phyloP scores from a whole-genome alignment of 2,888 invertebrate species.

The Bellardia bayeri region DNA sequence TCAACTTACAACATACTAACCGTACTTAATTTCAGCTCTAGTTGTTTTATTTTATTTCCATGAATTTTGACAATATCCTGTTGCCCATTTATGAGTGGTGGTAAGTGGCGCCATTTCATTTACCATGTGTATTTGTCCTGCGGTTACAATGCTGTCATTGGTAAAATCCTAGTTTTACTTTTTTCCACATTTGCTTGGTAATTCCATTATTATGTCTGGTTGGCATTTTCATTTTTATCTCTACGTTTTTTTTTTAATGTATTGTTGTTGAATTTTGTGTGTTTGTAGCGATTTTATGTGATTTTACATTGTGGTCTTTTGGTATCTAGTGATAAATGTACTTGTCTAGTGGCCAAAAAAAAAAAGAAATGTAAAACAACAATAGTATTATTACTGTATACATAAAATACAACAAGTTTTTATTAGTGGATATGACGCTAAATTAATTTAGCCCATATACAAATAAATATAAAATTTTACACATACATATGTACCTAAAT shows the following conservation, averaged over 20 bases:
- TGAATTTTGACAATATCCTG: conserved; percentile 34
- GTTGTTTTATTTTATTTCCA: not conserved
- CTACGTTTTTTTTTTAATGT: conserved; percentile 8
- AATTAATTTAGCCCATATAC: conserved; percentile 46
- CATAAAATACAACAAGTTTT: conserved; percentile 49
- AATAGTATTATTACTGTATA: not conserved
- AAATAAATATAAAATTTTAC: conserved; percentile 5
- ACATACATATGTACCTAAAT: conserved; percentile 13
- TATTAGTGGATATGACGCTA: conserved; percentile 56
- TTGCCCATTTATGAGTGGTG: conserved; percentile 60
- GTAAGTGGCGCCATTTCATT: conserved; percentile 65
- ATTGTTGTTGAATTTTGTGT: conserved; percentile 5
- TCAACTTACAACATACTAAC: not conserved
- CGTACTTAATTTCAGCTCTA: not conserved
- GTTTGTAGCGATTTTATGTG: conserved; percentile 58
- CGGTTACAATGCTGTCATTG: conserved; percentile 55
- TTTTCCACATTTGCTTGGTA: conserved; percentile 62
- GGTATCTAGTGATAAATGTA: conserved; percentile 70
- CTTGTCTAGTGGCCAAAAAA: conserved; percentile 58
- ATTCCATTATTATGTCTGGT: conserved; percentile 62
- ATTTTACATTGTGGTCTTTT: conserved; percentile 68
- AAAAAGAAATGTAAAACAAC: not conserved
- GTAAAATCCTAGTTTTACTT: conserved; percentile 25
- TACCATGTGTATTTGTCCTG: conserved; percentile 64
- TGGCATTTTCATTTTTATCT: conserved; percentile 36